Base-by-base conservation (phyloP, 53 echinoderm and acorn worm genomes). In the Temnopleurus reevesii region DNA sequence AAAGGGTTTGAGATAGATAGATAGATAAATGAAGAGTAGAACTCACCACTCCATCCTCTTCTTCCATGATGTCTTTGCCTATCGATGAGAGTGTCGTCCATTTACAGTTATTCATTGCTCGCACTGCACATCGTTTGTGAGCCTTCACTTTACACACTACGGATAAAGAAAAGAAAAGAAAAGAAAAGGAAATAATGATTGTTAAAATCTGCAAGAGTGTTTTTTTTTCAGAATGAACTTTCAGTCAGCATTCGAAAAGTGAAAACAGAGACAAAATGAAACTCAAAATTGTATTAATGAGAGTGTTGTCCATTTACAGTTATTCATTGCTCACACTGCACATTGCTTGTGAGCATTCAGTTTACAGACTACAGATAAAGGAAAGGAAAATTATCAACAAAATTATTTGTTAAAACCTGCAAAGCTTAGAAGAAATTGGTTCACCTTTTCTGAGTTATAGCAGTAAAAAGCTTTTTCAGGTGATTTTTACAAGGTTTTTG, bases 81-180 rank as follows among this genome's bases (percentile, higher is more conserved):
- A 99, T 91, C 24, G 99, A 95, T 57, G 96, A 91, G 29, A 99
- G 76, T 31, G 99, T 99, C 59, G 99, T 96, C 99, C 99, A 99
- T 89, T 99, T 99, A 91, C 99, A 99, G 89, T 99, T 96, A 84
- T 94, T 96, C 61, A 90, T 93, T 13, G 99, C 96, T 55, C 99
- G 90, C 43, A 99, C 99, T 19, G 99, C 99, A 65, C 99, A 99
- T 71, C 96, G 92, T 77, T 99, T 99, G 46, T 99, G 99, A 53
- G 99, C 99, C 90, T 99, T 99, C 81, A 94, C 94, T 91, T 99
- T 99, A 87, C 99, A 99, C 77, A 99, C 99, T 99, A 94, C 9
- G 19, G 63, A 26, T 6, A 76, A 46, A 27, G 46, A 26, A 23
- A 26, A 46, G 18, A n/a, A 46, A 26, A 71, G 13, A 4, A 71